Base-by-base conservation (phyloP, 2,797 vertebrate genomes). In the Pagetopsis macropterus region DNA sequence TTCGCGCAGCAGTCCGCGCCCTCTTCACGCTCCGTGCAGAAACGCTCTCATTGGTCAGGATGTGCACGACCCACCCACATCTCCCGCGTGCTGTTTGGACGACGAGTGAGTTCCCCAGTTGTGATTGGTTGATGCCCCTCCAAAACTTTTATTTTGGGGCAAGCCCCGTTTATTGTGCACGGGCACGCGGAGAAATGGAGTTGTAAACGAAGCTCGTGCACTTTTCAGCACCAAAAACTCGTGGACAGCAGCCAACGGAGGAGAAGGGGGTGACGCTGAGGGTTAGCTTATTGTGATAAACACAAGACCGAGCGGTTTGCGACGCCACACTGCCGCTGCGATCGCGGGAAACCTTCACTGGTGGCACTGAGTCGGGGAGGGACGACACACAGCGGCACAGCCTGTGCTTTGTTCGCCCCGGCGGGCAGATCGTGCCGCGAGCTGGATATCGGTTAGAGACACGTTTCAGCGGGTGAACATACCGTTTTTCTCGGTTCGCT, bases 171-270 rank as follows among this genome's bases (percentile, higher is more conserved):
- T 9, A 0, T 13, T 15, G 79, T 27, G 65, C 78, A 83, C 89
- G 87, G 64, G 86, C 79, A 76, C 76, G 90, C 79, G 84, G 54
- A 87, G 80, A 83, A 85, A 79, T 81, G 79, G 81, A 93, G 93
- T 95, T 93, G 95, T 94, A 94, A 94, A 93, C 89, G 74, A 87
- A 84, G 89, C 92, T 92, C 90, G 92, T 90, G 92, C 93, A 87
- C 91, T 83, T 93, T 93, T 94, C 92, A 92, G 93, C 93, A 93
- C 93, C 89, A 91, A 89, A 75, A 88, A 87, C 90, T 75, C 85
- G 87, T 91, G 93, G 93, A 94, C 86, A 94, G 93, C 94, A 87
- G 88, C 87, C 84, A 89, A 81, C 72, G 51, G 69, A 77, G 65
- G 72, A 43, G 12, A 16, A 54, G 57, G 46, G 45, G 52, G 58